Percentiles rank a stretch among this genome's conserved stretches.
Conservation (phyloP, 2,797 vertebrate species). For the Gorsachius magnificus region DNA sequence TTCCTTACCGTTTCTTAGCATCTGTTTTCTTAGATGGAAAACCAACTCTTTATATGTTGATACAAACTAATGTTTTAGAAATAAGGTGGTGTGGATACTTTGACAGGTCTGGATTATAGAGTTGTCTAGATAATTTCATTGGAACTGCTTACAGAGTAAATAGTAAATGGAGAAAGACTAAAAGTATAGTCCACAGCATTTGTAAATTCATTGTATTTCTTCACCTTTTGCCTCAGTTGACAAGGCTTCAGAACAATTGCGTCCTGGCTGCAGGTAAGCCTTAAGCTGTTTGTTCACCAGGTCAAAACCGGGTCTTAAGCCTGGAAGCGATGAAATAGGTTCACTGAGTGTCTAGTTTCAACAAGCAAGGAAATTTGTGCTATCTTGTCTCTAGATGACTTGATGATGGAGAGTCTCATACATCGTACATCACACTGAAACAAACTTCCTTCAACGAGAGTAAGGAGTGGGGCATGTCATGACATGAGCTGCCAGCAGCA, state of each 20-base stretch:
- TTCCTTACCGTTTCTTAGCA: not conserved
- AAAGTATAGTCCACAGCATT: not conserved
- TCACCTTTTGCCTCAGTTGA: not conserved
- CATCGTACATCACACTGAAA: not conserved
- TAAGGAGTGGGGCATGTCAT: fast-evolving
- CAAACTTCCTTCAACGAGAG: not conserved
- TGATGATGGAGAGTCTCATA: not conserved
- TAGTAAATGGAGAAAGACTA: not conserved
- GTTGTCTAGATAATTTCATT: not conserved
- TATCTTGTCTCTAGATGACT: not conserved
- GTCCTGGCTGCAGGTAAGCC: not conserved
- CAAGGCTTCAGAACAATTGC: not conserved
- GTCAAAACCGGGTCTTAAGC: not conserved
- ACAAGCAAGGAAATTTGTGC: not conserved
- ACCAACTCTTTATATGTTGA: not conserved
- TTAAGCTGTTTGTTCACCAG: not conserved
- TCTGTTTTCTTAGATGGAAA: not conserved
- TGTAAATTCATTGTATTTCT: not conserved
- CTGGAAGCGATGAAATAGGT: not conserved
- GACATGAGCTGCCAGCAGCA: not conserved
- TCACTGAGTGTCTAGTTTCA: not conserved
- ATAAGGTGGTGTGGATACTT: not conserved
- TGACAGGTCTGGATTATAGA: not conserved
- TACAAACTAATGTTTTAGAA: not conserved
- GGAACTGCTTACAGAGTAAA: not conserved